A percentile compares a stretch with the other conserved stretches of the same genome.
These are phyloP conservation scores for Scaptomyza flava DNA, from an alignment of 2,888 invertebrate species.

Conservation along the genomic window DNA sequence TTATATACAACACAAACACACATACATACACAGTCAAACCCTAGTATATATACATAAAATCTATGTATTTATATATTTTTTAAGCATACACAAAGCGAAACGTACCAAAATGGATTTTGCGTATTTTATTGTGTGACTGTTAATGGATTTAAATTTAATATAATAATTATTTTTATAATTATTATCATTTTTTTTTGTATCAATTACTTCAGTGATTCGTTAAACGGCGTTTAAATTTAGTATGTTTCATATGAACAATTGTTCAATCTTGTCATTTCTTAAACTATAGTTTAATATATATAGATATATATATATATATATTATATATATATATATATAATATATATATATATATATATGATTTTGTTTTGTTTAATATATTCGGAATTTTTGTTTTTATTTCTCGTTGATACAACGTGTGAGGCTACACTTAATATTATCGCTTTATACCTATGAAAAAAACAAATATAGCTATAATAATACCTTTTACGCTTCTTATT, in stretches of 20 bases:
- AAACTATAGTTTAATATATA: conserved; percentile 32
- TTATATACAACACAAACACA: conserved; percentile 54
- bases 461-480: conserved; percentile 33
- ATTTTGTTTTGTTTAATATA: conserved; percentile 18
- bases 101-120: conserved; percentile 12
- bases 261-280: conserved; percentile 59
- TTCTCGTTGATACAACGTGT: conserved; percentile 62
- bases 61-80: conserved; percentile 10
- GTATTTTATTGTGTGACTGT: conserved; percentile 17
- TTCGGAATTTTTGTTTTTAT: conserved; percentile 11
- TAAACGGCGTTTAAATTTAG: conserved; percentile 29
- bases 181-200: conserved; percentile 8
- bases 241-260: conserved; percentile 52
- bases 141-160: conserved; percentile 21
- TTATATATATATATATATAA: background rate
- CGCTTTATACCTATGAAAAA: conserved; percentile 16
- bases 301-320: conserved; percentile 10
- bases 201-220: conserved; percentile 31
- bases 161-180: background rate
- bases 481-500: conserved; percentile 64
- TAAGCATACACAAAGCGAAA: conserved; percentile 15
- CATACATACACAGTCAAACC: conserved; percentile 12
- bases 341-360: conserved; percentile 6
- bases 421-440: conserved; percentile 61
- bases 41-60: conserved; percentile 9